Evolutionary conservation across 2,797 vertebrate genomes (phyloP).

Genomic region (Phylloscopus collybita): DNA sequence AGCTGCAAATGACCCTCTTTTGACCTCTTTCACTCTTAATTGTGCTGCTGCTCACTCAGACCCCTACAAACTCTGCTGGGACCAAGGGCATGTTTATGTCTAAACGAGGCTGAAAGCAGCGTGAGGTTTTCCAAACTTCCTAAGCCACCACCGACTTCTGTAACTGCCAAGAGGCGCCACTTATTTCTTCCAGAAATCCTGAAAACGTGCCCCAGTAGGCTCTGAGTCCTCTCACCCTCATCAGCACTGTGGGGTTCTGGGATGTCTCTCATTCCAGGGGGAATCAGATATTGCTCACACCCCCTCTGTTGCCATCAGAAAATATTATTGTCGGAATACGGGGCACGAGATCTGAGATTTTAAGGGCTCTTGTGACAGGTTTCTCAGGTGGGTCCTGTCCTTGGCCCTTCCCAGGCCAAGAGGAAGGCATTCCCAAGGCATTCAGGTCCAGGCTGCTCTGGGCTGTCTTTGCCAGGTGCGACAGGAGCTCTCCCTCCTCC

Average conservation of each 20-base stretch:
- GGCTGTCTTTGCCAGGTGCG: accelerated
- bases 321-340: accelerated
- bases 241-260: neutral
- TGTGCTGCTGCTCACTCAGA: neutral
- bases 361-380: accelerated
- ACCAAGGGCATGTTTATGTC: neutral
- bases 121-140: neutral
- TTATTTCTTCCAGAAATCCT: neutral
- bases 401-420: neutral
- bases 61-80: neutral
- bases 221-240: neutral
- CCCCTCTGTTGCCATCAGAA: neutral
- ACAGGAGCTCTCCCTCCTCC: neutral
- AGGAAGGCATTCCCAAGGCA: neutral
- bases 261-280: neutral
- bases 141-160: neutral
- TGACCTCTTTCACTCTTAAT: neutral
- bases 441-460: neutral
- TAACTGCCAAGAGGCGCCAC: accelerated
- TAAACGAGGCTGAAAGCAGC: neutral
- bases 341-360: accelerated
- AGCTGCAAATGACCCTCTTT: neutral
- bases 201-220: neutral
- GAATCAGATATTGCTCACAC: neutral
- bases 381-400: neutral